Evolutionary conservation across 2,113 vertebrate species (phyloP), one percentile per base, ranked within the genome.

Genomic region (Leptodactylus fuscus): DNA sequence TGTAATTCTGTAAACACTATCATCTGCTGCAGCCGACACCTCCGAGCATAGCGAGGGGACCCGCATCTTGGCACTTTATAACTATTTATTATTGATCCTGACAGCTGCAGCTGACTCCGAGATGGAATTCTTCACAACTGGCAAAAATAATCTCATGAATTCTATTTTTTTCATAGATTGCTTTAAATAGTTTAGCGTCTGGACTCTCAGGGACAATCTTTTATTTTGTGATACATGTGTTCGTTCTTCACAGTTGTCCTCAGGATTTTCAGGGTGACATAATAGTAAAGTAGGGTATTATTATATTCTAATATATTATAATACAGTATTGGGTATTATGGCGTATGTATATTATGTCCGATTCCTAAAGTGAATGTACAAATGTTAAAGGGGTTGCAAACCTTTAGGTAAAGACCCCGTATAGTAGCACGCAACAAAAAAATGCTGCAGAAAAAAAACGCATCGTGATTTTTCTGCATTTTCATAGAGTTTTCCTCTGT

Each of bases 81-180:
- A 18, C 1, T 27, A 88, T 38, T 77, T 81, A 88, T 88, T 82
- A 90, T 88, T 89, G 88, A 77, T 90, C 90, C 29, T 90, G 89
- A 91, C 82, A 83, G 88, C 70, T 87, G 80, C 81, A 78, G 85
- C 71, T 70, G 36, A 46, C 81, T 77, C 41, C 27, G n/a, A 69
- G 81, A 87, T 55, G 48, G 81, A 70, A 81, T 87, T 60, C 85
- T 76, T 79, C 75, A 79, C 74, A 85, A 78, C 48, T 77, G 75
- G 44, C 60, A 85, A 53, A 85, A 78, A 85, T 85, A 85, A 85
- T 85, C 75, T 85, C 83, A 85, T 55, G 49, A 73, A 79, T 67
- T 79, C 75, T 27, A 24, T 78, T 85, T 78, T 71, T 70, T 65
- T 67, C 49, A 77, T 69, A 60, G 32, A 29, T 15, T 20, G 81